Conservation (phyloP, 2,888 invertebrate genomes). For the Conops quadrifasciatus region DNA sequence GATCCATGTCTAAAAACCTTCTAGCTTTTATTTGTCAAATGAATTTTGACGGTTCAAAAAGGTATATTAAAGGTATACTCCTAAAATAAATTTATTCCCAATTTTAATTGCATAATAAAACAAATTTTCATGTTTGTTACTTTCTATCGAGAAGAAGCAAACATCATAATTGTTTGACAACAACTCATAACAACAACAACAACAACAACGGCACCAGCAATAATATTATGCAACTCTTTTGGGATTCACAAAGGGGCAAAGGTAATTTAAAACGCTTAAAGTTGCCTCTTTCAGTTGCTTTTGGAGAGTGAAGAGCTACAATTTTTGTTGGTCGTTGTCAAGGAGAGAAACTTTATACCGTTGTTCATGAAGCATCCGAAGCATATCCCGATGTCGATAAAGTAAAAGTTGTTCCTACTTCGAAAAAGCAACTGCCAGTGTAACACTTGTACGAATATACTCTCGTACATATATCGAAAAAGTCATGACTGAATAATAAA, state of each 20-base stretch:
- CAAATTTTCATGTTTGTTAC: too few species aligned
- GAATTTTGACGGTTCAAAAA: too few species aligned
- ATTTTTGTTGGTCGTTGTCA: constrained; percentile 16
- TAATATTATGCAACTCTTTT: background rate
- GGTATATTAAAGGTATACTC: too few species aligned
- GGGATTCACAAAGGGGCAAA: constrained; percentile 24
- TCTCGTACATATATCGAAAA: too few species aligned
- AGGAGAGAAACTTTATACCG: constrained; percentile 7
- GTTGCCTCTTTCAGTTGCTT: constrained; percentile 12
- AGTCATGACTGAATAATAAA: constrained; percentile 8
- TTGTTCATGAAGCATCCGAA: background rate
- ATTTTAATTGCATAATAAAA: too few species aligned
- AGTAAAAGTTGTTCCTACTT: constrained; percentile 30
- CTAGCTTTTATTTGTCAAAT: too few species aligned
- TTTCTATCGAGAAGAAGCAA: too few species aligned
- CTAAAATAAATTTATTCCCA: too few species aligned
- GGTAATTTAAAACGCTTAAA: constrained; percentile 15
- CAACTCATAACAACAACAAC: background rate
- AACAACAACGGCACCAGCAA: background rate
- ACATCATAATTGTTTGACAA: background rate
- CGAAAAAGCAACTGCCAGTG: constrained; percentile 11
- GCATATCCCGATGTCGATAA: constrained; percentile 10
- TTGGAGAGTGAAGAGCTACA: constrained; percentile 16
- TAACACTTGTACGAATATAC: background rate
- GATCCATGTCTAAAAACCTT: too few species aligned